A percentile compares a stretch with the other conserved stretches of the same genome.
These are phyloP conservation scores for Sthenelais limicola DNA, from an alignment of 2,888 invertebrate genomes.

Conservation along the genomic window DNA sequence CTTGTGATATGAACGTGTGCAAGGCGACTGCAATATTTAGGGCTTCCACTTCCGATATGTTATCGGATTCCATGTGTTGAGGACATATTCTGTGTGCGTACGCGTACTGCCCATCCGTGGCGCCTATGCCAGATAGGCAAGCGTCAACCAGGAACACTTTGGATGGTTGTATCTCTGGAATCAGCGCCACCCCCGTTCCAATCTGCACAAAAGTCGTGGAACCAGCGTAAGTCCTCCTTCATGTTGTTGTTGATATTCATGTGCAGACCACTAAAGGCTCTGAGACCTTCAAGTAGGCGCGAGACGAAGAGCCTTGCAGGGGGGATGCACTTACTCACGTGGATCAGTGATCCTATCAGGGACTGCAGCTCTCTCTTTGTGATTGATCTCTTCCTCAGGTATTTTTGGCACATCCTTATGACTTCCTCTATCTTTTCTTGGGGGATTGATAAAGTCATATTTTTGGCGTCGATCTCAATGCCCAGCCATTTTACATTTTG, in stretches of 20 bases:
- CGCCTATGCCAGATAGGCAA: not conserved
- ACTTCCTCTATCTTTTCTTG: not conserved
- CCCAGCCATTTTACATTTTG: not conserved
- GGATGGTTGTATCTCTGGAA: not conserved
- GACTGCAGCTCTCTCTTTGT: not conserved
- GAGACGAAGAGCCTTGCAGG: slow-evolving; percentile 8
- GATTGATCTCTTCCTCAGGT: not conserved
- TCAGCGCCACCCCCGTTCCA: not conserved
- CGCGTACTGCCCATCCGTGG: not conserved
- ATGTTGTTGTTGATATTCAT: not conserved
- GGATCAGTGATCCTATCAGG: not conserved
- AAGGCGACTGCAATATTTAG: slow-evolving; percentile 7
- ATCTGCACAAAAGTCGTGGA: not conserved
- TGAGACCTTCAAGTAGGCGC: not conserved
- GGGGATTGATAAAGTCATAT: slow-evolving; percentile 1
- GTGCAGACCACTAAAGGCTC: not conserved
- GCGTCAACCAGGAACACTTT: not conserved
- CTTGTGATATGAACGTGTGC: no score
- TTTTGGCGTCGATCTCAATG: not conserved
- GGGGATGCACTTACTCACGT: not conserved
- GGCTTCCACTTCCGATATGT: not conserved
- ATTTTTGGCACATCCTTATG: not conserved
- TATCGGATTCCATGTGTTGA: not conserved
- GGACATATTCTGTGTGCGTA: not conserved
- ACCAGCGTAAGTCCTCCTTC: not conserved